phyloP scores from a whole-genome alignment of 2,113 vertebrate genomes.

The Corythornis madagascariensis region DNA sequence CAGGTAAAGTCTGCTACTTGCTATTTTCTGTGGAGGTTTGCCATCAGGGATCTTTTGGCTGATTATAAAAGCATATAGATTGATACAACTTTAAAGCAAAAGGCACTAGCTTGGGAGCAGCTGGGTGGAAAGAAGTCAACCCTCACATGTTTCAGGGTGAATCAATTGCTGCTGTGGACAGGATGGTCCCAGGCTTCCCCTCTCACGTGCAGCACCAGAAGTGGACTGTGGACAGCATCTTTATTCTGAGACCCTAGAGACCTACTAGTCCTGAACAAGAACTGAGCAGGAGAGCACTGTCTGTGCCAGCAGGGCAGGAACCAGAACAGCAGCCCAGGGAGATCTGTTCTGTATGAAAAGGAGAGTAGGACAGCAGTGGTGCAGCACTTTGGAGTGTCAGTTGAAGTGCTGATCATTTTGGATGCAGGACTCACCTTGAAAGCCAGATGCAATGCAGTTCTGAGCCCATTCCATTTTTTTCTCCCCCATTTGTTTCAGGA shows the following conservation, averaged over 20 bases:
- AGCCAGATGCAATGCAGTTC: constrained; percentile 84
- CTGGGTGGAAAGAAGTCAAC: background rate
- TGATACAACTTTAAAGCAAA: background rate
- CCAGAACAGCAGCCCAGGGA: background rate
- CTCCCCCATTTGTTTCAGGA: constrained; percentile 87
- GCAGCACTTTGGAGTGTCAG: background rate
- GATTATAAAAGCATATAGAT: background rate
- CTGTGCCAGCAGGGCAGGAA: background rate
- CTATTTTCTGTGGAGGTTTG: background rate
- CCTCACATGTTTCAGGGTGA: background rate
- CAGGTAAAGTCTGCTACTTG: background rate
- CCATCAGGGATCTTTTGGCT: background rate
- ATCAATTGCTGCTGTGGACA: background rate
- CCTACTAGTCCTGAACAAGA: background rate
- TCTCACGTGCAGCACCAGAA: background rate
- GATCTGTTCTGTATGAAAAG: background rate
- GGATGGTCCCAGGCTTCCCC: background rate
- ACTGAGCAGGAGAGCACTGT: background rate
- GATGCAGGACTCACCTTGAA: constrained; percentile 78
- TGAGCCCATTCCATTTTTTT: constrained; percentile 87
- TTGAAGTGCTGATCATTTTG: background rate
- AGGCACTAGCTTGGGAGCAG: background rate
- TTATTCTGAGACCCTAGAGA: background rate
- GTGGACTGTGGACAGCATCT: background rate
- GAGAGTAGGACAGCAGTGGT: background rate